Evolutionary conservation across 2,113 vertebrate species (phyloP), one percentile per base, ranked within the genome.

Genomic region (Hystrix cristata): DNA sequence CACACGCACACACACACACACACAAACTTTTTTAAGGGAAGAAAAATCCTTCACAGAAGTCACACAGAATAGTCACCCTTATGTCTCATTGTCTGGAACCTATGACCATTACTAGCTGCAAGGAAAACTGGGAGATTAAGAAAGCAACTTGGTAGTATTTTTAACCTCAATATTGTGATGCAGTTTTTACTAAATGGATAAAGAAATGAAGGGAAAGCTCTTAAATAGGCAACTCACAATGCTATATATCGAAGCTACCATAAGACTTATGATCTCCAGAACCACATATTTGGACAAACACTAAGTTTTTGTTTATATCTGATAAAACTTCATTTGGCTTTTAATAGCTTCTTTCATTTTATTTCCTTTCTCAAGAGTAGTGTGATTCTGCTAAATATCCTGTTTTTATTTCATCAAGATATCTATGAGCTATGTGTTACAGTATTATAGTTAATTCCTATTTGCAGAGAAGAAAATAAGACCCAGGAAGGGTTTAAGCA

Each of bases 371-470:
- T 74, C 53, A 82, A 69, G 38, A 83, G 34, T 59, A 90, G 25
- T 25, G 46, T 60, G 19, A 21, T 46, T 81, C 27, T 46, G 16
- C 13, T 86, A 80, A 90, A 51, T 29, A 60, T 25, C 23, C 15
- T 76, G 55, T 48, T 92, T 83, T 94, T 92, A 74, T 72, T 72
- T 67, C 60, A 71, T 57, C 11, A 51, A 93, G 48, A 78, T 62
- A 64, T 2, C 18, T 79, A 48, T 29, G 10, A 69, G 64, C 34
- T 86, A 74, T n/a, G 7, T 86, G 67, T 62, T 81, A 82, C 67
- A 83, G 46, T 18, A 53, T 79, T 53, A 79, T 64, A 71, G 4
- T 64, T 82, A 38, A 55, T 84, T 90, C 64, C 12, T 14, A 79
- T 27, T 48, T 82, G 7, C 25, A 84, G 38, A 80, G 62, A 25